phyloP scores from a whole-genome alignment of 2,888 invertebrate species.

The Perizoma affinitatum region DNA sequence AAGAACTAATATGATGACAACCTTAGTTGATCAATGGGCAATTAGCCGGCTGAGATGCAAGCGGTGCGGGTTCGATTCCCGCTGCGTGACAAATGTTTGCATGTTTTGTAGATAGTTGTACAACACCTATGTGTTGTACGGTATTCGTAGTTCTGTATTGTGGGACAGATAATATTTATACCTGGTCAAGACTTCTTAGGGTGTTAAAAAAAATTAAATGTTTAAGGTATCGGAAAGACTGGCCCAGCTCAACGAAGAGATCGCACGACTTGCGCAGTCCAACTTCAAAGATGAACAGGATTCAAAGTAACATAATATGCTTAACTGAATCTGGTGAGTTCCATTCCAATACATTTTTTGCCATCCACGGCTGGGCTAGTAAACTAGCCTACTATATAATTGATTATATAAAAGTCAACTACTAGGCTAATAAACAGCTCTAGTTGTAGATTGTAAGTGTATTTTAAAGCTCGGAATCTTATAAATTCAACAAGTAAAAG shows the following conservation, averaged over 20 bases:
- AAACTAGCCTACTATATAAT: neutral
- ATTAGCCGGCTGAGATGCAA: too few relatives aligned
- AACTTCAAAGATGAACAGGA: slow-evolving; percentile 57
- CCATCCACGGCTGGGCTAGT: slow-evolving; percentile 11
- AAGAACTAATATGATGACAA: too few relatives aligned
- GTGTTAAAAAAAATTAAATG: neutral
- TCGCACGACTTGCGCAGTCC: slow-evolving; percentile 62
- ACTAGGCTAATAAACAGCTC: neutral
- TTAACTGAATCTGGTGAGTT: slow-evolving; percentile 21
- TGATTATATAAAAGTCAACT: neutral
- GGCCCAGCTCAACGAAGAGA: slow-evolving; percentile 69
- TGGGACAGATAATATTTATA: too few relatives aligned
- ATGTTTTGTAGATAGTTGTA: too few relatives aligned
- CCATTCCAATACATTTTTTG: slow-evolving; percentile 24
- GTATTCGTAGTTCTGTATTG: too few relatives aligned
- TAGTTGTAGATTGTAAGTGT: slow-evolving; percentile 1
- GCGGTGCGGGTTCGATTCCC: too few relatives aligned
- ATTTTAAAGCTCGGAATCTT: neutral
- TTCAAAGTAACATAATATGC: slow-evolving; percentile 36
- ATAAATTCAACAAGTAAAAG: neutral
- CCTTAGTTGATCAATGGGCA: too few relatives aligned
- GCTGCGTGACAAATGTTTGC: too few relatives aligned
- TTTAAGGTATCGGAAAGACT: slow-evolving; percentile 71
- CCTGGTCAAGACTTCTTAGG: too few relatives aligned
- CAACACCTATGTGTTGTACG: too few relatives aligned